Evolutionary conservation across 2,113 vertebrate genomes (phyloP).

Genomic region (Cavia porcellus): DNA sequence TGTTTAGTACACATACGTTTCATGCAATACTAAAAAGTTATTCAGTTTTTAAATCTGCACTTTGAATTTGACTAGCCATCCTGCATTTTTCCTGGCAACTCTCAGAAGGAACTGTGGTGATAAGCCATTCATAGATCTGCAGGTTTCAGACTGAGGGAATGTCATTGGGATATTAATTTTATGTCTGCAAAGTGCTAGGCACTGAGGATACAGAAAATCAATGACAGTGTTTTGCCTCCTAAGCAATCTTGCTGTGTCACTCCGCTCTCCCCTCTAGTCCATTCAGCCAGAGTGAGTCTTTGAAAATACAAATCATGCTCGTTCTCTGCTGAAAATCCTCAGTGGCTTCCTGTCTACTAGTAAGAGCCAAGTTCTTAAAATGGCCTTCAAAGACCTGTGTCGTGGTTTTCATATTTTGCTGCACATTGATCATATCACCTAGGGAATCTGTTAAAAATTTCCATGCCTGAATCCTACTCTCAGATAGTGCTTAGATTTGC

Average conservation of each 20-base stretch:
- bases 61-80: conserved; percentile 33
- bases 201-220: conserved; percentile 60
- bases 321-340: conserved; percentile 38
- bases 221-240: conserved; percentile 63
- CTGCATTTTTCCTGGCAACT: conserved; percentile 48
- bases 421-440: background rate
- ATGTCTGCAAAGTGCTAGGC: conserved; percentile 47
- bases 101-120: conserved; percentile 1
- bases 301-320: conserved; percentile 42
- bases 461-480: background rate
- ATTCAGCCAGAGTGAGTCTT: conserved; percentile 23
- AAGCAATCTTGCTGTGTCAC: conserved; percentile 42
- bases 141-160: conserved; percentile 58
- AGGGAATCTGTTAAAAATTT: background rate
- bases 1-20: conserved; percentile 4
- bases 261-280: conserved; percentile 5
- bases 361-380: conserved; percentile 55
- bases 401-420: conserved; percentile 15
- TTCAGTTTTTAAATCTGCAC: conserved; percentile 55
- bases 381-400: conserved; percentile 18
- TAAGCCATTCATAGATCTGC: conserved; percentile 50
- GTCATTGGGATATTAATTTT: conserved; percentile 72
- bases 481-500: conserved; percentile 26
- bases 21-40: conserved; percentile 2
- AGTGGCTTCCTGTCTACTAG: background rate